phyloP scores from a whole-genome alignment of 2,113 vertebrate species.

The Drymodes brunneopygia region DNA sequence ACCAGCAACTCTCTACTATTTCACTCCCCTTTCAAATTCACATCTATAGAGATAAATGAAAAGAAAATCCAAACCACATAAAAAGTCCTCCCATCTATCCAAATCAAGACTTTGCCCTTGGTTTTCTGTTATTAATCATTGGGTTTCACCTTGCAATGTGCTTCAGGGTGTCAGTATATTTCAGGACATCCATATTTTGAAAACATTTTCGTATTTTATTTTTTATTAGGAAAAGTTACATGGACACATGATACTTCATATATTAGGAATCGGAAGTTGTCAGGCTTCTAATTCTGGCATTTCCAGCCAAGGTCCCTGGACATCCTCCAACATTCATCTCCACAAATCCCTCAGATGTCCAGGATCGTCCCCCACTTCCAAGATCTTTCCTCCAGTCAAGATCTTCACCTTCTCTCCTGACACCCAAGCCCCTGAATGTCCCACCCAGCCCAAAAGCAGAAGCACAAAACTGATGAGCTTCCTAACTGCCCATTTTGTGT shows the following conservation, averaged over 20 bases:
- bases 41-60: not conserved
- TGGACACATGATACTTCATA: too few species aligned
- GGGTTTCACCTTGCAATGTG: not conserved
- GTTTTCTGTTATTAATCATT: not conserved
- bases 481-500: not conserved
- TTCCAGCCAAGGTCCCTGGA: not conserved
- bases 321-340: not conserved
- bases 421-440: not conserved
- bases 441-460: not conserved
- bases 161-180: not conserved
- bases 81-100: fast-evolving
- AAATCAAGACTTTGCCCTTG: not conserved
- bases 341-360: not conserved
- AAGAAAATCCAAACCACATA: too few species aligned
- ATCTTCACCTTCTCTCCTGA: not conserved
- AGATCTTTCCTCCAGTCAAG: not conserved
- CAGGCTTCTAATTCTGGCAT: not conserved
- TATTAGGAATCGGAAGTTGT: not conserved
- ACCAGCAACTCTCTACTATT: not conserved
- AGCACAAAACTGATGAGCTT: not conserved
- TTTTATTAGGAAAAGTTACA: not conserved
- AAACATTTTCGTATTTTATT: not conserved
- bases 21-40: not conserved
- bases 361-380: not conserved
- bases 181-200: not conserved